Base-by-base conservation (phyloP, 92 coral and sea anemone genomes). In the Scolanthus callimorphus region DNA sequence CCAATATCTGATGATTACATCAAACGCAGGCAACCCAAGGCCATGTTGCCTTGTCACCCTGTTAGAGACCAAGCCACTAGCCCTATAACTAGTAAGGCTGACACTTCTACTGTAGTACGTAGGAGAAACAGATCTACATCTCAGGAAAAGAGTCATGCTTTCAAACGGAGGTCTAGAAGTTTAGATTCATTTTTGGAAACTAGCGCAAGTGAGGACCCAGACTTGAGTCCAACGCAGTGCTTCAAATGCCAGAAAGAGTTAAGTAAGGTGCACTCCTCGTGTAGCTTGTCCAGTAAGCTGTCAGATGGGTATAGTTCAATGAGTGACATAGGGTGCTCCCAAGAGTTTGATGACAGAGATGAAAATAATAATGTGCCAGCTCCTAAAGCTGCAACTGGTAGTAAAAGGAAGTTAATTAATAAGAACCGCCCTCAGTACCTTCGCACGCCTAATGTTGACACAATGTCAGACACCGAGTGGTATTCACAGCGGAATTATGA, bases 281-380 rank as follows among this genome's bases (percentile, higher is more conserved):
- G 75, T 57, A 81, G 84, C 50, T 55, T 73, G 1, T 87, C 89
- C 3, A 84, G 89, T 73, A 78, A 74, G 65, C 67, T 84, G 26
- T 87, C 96, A 20, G 96, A 87, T 57, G 79, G 74, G 17, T 87
- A 63, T 52, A 87, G 96, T 55, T 87, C 96, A 17, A 75, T 81
- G 58, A 87, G 96, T 69, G 96, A 87, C 60, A 65, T 87, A 3
- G 59, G 63, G 25, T 83, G 73, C 64, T 82, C 90, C 1, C 90
- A 85, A 45, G 90, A 84, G 50, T 59, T 87, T 44, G 74, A 45
- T 15, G 60, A 59, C 27, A 78, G 58, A 48, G 96, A 87, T 46
- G 73, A 63, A 43, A 83, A 87, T 53, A 83, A 78, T 37, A 87
- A 85, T 28, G 38, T 59, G 26, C 44, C 47, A 21, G 60, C 31